Evolutionary conservation across 2,113 vertebrate genomes (phyloP), one percentile per base, ranked within the genome.

Genomic region (Paramormyrops kingsleyae): DNA sequence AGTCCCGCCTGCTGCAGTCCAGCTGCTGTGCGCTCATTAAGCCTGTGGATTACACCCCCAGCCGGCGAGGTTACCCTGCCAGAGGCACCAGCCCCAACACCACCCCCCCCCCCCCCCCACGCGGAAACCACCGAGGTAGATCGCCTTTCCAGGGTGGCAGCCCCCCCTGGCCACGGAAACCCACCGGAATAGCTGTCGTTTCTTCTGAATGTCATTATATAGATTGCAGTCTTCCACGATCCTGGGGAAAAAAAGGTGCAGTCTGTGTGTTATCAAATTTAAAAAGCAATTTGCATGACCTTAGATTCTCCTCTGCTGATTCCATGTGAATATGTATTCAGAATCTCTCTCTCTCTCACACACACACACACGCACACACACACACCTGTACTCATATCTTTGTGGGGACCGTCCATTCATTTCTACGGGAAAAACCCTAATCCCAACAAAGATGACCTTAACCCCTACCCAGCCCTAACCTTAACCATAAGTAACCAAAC

Each of bases 101-200:
- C 35, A 1, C 24, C 19, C 3, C 3, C 31, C 15, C n/a, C 88
- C 70, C 44, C 44, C 5, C 35, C 35, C 1, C 35, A 19, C 50
- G 0, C 35, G 4, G 52, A 46, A 53, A 42, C 50, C 27, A 21
- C 50, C 39, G 7, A 39, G 31, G 50, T 21, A 19, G 39, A 39
- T n/a, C 31, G 15, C 17, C 35, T 27, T 27, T 42, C 4, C 44
- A 59, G 21, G 5, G 27, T 49, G 50, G 35, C 24, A 44, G 74
- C 19, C 24, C 10, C 35, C n/a, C 35, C n/a, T 13, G 12, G 47
- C 13, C 50, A 39, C 1, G 35, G 12, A 95, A 95, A 96, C 96
- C 94, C 96, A 99, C 98, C 98, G 97, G 95, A 99, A 99, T 88
- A 98, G 96, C 93, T 97, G 98, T 94, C 98, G 96, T 95, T 94